These are phyloP conservation scores for Hydrochoerus hydrochaeris DNA, from an alignment of 2,113 vertebrate genomes.

Conservation along the genomic window DNA sequence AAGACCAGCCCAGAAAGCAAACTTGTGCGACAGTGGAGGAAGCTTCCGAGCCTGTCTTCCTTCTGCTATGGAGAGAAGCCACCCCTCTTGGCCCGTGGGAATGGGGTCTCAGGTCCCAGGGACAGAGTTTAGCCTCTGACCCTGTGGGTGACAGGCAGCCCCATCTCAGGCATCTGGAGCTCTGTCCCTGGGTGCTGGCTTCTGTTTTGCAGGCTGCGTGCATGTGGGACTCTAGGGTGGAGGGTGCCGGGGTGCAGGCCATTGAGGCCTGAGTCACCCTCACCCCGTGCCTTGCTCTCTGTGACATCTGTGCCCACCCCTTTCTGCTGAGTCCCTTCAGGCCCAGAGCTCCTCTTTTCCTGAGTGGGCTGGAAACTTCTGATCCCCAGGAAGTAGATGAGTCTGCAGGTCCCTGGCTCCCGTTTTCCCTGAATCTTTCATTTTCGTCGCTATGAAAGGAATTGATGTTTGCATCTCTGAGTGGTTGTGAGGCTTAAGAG, in stretches of 20 bases:
- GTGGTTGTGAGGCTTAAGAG: neutral
- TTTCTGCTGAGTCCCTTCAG: neutral
- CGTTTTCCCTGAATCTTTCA: neutral
- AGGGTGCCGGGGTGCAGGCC: neutral
- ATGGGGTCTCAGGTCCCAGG: neutral
- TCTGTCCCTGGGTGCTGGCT: neutral
- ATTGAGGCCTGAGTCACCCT: neutral
- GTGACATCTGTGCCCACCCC: neutral
- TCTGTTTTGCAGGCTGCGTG: neutral
- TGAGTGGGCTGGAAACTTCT: neutral
- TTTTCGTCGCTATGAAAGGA: neutral
- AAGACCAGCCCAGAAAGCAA: neutral
- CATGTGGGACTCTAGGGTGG: neutral
- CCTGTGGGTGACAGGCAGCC: neutral
- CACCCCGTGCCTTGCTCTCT: neutral
- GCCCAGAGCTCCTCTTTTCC: neutral
- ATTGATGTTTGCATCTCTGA: neutral
- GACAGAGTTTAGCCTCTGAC: neutral
- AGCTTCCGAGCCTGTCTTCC: neutral
- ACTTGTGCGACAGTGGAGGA: neutral
- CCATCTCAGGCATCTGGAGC: neutral
- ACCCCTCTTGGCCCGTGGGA: neutral
- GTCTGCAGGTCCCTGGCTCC: neutral
- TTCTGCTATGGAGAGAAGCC: neutral
- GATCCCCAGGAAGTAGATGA: neutral